A percentile compares a stretch with the other conserved stretches of the same genome.
These are phyloP conservation scores for Drosophila kepulauana DNA, from an alignment of 1,140 invertebrate species.

Conservation along the genomic window DNA sequence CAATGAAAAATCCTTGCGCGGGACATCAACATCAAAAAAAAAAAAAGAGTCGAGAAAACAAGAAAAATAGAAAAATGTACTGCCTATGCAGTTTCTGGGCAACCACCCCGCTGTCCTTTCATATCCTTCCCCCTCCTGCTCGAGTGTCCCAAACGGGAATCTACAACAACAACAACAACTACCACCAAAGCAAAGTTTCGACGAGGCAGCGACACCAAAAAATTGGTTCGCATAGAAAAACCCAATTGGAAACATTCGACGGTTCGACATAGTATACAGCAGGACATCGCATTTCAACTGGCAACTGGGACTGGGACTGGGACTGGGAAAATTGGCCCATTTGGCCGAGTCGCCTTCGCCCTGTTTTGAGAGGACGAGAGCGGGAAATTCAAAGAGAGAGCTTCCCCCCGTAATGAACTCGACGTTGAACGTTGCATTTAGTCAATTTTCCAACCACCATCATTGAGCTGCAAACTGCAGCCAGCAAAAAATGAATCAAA, in stretches of 20 bases:
- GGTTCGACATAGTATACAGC: not conserved
- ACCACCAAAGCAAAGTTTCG: conserved; percentile 37
- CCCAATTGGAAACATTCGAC: conserved; percentile 57
- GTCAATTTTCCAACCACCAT: conserved; percentile 73
- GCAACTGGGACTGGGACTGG: conserved; percentile 25
- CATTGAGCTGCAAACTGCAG: conserved; percentile 36
- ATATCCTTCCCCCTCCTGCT: not conserved
- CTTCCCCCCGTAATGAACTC: conserved; percentile 54
- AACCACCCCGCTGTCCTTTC: conserved; percentile 41
- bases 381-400: not conserved
- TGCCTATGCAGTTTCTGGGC: conserved; percentile 56
- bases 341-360: conserved; percentile 35
- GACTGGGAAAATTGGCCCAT: conserved; percentile 68
- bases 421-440: conserved; percentile 68
- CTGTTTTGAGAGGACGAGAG: not conserved
- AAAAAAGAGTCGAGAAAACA: conserved; percentile 1
- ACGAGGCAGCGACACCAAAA: conserved; percentile 44
- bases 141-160: conserved; percentile 63
- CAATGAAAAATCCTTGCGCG: conserved; percentile 44
- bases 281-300: conserved; percentile 21
- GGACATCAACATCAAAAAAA: conserved; percentile 28
- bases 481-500: conserved; percentile 21
- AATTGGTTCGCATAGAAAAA: conserved; percentile 62
- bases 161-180: conserved; percentile 49
- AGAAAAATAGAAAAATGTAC: conserved; percentile 22